Evolutionary conservation across 2,113 vertebrate genomes (phyloP).

Genomic region (Oceanites oceanicus): DNA sequence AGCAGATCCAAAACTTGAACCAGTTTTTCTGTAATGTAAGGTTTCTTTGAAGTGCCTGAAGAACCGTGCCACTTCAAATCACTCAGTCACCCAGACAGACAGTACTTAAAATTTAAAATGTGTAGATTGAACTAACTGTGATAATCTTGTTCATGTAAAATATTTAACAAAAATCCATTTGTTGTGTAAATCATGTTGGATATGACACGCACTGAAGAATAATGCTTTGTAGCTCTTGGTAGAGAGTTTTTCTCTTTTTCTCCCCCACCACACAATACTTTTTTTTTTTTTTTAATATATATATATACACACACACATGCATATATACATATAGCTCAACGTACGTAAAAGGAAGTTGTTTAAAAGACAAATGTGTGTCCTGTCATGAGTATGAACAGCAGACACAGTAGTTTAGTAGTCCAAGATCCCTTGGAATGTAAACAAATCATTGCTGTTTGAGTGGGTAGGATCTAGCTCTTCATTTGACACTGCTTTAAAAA

Average conservation of each 20-base stretch:
- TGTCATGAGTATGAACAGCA: slow-evolving; percentile 74
- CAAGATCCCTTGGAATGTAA: slow-evolving; percentile 72
- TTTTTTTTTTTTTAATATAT: slow-evolving; percentile 14
- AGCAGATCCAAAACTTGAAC: background rate
- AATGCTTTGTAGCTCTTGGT: slow-evolving; percentile 20
- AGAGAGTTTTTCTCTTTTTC: background rate
- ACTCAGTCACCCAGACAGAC: background rate
- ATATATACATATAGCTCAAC: slow-evolving; percentile 17
- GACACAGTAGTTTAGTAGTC: slow-evolving; percentile 62
- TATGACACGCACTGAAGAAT: background rate
- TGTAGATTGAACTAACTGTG: background rate
- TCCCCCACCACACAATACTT: background rate
- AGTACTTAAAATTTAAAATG: slow-evolving; percentile 5
- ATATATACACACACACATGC: background rate
- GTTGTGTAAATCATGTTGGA: slow-evolving; percentile 52
- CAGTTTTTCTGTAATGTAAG: background rate
- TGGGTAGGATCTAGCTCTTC: slow-evolving; percentile 48
- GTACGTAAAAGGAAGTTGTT: slow-evolving; percentile 77
- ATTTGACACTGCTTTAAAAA: slow-evolving; percentile 50
- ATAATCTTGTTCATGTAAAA: slow-evolving; percentile 29
- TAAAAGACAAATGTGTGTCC: slow-evolving; percentile 72
- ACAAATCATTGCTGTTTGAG: slow-evolving; percentile 58
- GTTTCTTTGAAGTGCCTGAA: background rate
- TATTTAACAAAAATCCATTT: slow-evolving; percentile 55
- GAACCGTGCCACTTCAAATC: background rate